These are phyloP conservation scores for Spinus pinus DNA, from an alignment of 2,797 vertebrate genomes.

Conservation along the genomic window DNA sequence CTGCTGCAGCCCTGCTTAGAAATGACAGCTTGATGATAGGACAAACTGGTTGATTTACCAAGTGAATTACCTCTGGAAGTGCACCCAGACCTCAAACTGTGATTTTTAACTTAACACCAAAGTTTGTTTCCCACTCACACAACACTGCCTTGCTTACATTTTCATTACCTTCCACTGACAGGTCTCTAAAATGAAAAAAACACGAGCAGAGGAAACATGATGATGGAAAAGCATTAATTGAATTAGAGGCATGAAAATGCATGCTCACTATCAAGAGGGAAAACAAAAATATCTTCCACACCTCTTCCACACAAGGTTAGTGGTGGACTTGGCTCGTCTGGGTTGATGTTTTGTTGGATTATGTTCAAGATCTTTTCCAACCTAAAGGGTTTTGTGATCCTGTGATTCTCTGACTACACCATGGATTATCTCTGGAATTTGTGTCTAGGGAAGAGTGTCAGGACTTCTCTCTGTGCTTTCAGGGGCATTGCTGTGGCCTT, in stretches of 20 bases:
- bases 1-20: conserved; percentile 6
- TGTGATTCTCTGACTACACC: neutral
- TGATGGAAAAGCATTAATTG: conserved; percentile 20
- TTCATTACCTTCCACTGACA: conserved; percentile 40
- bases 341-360: neutral
- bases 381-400: neutral
- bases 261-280: neutral
- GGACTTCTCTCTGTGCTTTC: neutral
- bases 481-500: neutral
- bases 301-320: neutral
- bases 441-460: fast-evolving
- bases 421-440: neutral
- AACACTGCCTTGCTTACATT: neutral
- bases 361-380: neutral
- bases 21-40: conserved; percentile 59
- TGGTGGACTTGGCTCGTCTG: neutral
- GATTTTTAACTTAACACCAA: conserved; percentile 46
- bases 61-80: conserved; percentile 43
- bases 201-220: neutral
- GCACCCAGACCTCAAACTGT: conserved; percentile 33
- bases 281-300: neutral
- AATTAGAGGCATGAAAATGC: neutral
- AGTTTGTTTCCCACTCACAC: conserved; percentile 25
- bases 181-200: neutral
- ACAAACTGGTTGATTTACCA: conserved; percentile 46